phyloP scores from a whole-genome alignment of 2,113 vertebrate genomes.

The Oreocharis arfaki region DNA sequence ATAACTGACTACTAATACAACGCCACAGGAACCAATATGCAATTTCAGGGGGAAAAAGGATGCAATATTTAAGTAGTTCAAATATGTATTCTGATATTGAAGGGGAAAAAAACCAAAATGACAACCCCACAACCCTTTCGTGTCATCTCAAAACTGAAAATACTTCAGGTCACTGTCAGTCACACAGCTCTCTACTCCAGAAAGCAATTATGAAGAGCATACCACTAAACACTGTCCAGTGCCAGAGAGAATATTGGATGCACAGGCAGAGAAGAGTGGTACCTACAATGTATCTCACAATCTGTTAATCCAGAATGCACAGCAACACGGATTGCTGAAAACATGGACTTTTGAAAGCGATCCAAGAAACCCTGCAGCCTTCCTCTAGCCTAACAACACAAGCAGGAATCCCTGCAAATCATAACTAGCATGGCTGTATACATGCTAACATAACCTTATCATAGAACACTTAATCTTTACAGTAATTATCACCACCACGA shows the following conservation, averaged over 20 bases:
- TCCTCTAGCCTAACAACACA: neutral
- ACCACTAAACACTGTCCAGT: neutral
- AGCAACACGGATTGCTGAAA: neutral
- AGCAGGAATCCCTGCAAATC: neutral
- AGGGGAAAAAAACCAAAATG: neutral
- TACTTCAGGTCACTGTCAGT: neutral
- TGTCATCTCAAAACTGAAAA: neutral
- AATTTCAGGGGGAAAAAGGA: neutral
- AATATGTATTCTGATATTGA: neutral
- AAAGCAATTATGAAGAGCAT: neutral
- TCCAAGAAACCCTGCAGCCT: neutral
- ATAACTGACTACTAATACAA: neutral
- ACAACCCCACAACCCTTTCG: neutral
- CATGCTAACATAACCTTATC: neutral
- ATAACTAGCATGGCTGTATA: neutral
- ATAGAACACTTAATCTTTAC: neutral
- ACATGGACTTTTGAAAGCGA: neutral
- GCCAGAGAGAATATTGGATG: neutral
- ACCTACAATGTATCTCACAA: neutral
- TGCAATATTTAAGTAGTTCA: neutral
- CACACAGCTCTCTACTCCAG: neutral
- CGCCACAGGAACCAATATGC: neutral
- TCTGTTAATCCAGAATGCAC: neutral
- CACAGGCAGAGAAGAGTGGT: neutral
- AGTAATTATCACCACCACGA: neutral